Percentiles rank a stretch among this genome's conserved stretches.
These are phyloP conservation scores for Leiothrix lutea DNA, from an alignment of 2,113 vertebrate species.

Conservation along the genomic window DNA sequence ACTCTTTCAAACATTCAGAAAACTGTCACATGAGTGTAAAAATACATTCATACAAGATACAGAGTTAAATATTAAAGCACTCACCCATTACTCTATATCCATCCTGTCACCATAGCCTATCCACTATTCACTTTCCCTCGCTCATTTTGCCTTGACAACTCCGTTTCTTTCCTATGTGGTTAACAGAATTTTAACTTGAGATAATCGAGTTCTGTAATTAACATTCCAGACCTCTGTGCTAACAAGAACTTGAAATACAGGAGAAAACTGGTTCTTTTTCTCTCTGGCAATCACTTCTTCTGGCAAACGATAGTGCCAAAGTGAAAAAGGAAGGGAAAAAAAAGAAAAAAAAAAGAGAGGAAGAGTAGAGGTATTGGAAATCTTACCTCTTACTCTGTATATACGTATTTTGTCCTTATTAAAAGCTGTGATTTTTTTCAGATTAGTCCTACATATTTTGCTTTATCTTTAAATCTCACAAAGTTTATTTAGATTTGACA, in stretches of 20 bases:
- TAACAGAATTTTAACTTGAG: slow-evolving; percentile 3
- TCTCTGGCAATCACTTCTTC: not conserved
- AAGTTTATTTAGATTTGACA: not conserved
- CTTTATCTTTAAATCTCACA: not conserved
- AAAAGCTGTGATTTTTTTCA: not conserved
- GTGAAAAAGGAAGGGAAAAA: not conserved
- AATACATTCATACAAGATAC: not conserved
- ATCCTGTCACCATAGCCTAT: not conserved
- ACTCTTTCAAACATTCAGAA: not conserved
- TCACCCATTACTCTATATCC: not conserved
- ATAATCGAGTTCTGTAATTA: slow-evolving; percentile 30
- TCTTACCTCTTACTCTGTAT: not conserved
- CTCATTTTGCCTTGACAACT: not conserved
- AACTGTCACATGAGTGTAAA: not conserved
- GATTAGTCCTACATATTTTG: not conserved
- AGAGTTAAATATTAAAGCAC: not conserved
- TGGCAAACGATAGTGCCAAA: not conserved
- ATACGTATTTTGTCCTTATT: not conserved
- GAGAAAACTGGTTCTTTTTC: not conserved
- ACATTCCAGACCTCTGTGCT: not conserved
- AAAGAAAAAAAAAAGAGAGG: not conserved
- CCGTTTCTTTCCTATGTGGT: not conserved
- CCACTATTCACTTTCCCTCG: not conserved
- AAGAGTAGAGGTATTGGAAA: not conserved
- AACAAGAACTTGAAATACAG: not conserved